phyloP scores from a whole-genome alignment of 2,113 vertebrate genomes.

The Poeciliopsis occidentalis region DNA sequence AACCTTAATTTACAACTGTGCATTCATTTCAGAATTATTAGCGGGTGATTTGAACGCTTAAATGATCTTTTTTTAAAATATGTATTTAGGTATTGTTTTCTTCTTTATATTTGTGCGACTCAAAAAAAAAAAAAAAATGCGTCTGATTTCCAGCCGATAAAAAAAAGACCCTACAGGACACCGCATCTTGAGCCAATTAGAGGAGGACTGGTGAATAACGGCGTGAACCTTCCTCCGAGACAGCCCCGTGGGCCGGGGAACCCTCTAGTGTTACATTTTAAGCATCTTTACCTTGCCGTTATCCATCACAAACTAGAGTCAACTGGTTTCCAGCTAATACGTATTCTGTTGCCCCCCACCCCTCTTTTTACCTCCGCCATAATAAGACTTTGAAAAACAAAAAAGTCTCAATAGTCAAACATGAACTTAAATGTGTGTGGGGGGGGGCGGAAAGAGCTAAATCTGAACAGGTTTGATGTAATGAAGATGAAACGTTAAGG shows the following conservation, averaged over 20 bases:
- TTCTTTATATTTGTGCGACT: slow-evolving; percentile 40
- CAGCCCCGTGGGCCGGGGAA: slow-evolving; percentile 75
- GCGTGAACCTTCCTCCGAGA: slow-evolving; percentile 78
- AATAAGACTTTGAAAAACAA: not conserved
- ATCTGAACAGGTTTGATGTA: not conserved
- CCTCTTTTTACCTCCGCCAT: not conserved
- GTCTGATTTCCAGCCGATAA: slow-evolving; percentile 78
- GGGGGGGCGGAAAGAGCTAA: not conserved
- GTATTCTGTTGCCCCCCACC: slow-evolving; percentile 1
- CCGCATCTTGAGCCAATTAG: slow-evolving; percentile 85
- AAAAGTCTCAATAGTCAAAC: not conserved
- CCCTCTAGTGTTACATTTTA: slow-evolving; percentile 83
- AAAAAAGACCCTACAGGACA: slow-evolving; percentile 64
- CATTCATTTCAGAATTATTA: not conserved
- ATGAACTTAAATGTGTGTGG: not conserved
- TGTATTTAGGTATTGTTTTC: not conserved
- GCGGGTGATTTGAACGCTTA: too few relatives aligned
- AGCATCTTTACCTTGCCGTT: slow-evolving; percentile 76
- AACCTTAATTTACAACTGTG: too few relatives aligned
- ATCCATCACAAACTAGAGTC: slow-evolving; percentile 73
- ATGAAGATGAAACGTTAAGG: not conserved
- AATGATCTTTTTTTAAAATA: not conserved
- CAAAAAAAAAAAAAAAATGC: slow-evolving; percentile 74
- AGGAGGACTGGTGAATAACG: slow-evolving; percentile 79
- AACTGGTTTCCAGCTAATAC: slow-evolving; percentile 53